Evolutionary conservation across 2,113 vertebrate species (phyloP).

Genomic region (Chunga burmeisteri): DNA sequence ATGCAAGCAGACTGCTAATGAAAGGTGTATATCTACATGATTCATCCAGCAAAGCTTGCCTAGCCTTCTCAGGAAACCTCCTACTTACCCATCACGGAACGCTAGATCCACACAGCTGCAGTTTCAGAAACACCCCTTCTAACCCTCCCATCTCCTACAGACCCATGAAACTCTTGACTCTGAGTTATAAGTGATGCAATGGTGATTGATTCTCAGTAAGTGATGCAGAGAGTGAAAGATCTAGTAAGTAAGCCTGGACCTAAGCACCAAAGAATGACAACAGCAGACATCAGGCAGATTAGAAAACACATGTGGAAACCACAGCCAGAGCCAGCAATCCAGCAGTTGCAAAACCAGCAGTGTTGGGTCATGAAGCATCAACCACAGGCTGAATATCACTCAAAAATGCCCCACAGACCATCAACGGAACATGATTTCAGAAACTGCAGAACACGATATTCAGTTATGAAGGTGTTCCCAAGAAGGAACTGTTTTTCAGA

Average conservation of each 20-base stretch:
- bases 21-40: not conserved
- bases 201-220: not conserved
- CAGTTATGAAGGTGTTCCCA: not conserved
- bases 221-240: not conserved
- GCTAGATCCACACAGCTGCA: not conserved
- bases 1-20: not conserved
- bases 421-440: not conserved
- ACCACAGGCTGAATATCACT: not conserved
- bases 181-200: not conserved
- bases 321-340: not conserved
- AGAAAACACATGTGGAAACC: not conserved
- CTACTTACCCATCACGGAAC: not conserved
- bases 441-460: not conserved
- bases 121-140: not conserved
- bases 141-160: not conserved
- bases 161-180: not conserved
- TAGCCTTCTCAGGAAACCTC: not conserved
- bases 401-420: not conserved
- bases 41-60: not conserved
- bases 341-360: not conserved
- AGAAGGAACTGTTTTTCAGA: not conserved
- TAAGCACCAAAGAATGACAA: not conserved
- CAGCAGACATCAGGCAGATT: not conserved
- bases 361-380: not conserved
- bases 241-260: not conserved